phyloP scores from a whole-genome alignment of 2,113 vertebrate genomes.

The Mustelus asterias region DNA sequence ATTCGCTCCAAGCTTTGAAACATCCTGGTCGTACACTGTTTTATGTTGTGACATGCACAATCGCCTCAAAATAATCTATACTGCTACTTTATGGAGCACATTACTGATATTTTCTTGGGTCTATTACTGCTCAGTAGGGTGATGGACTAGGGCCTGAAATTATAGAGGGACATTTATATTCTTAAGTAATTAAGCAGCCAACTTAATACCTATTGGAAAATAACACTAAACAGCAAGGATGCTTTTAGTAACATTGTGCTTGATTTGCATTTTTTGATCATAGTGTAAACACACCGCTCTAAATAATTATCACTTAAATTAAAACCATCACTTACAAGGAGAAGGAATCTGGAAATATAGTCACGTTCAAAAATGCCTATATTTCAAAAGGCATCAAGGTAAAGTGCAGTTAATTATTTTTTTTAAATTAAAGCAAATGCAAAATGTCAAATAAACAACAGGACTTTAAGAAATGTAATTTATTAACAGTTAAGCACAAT shows the following conservation, averaged over 20 bases:
- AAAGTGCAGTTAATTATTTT: not conserved
- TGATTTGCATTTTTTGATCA: not conserved
- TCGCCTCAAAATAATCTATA: not conserved
- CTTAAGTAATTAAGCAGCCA: not conserved
- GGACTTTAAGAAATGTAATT: not conserved
- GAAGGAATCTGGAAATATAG: not conserved
- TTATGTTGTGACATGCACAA: not conserved
- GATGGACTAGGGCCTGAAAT: not conserved
- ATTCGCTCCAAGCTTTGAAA: not conserved
- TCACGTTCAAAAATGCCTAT: not conserved
- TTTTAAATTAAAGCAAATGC: constrained; percentile 4
- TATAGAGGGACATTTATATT: not conserved
- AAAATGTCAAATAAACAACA: not conserved
- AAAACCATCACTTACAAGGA: not conserved
- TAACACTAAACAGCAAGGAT: not conserved
- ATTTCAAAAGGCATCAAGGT: not conserved
- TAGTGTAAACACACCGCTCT: not conserved
- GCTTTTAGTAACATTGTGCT: not conserved
- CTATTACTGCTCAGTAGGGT: not conserved
- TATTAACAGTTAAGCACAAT: not conserved
- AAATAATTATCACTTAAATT: not conserved
- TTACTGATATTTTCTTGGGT: not conserved
- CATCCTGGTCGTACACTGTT: not conserved
- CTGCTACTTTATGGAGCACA: not conserved
- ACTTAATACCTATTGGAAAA: not conserved